Base-by-base conservation (phyloP, 1,140 invertebrate genomes). In the Pollicipes pollicipes region DNA sequence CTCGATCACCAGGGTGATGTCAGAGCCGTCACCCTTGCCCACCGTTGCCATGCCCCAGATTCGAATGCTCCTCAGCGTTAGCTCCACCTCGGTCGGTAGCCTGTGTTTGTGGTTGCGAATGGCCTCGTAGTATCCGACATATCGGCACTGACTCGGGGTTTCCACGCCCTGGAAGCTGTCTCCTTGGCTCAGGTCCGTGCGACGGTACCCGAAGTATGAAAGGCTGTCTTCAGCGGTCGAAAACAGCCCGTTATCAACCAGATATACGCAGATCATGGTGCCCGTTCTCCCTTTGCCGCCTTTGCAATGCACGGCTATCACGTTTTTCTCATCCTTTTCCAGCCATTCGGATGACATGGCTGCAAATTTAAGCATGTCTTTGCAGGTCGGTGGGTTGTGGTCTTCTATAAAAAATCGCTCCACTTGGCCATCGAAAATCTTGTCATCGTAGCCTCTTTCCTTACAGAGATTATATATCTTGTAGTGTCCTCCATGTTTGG, bases 261-360 rank as follows among this genome's bases (percentile, higher is more conserved):
- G 77, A 80, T 82, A 84, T 13, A 81, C 79, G 76, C 83, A 84
- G 31, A 85, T 83, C 79, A 85, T 83, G n/a, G 83, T 84, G 30
- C 84, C 83, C 28, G 84, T 85, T 30, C 84, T 76, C 1, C 83
- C 83, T 76, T 87, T 87, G 3, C 85, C 85, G 29, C 85, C 85
- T 77, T 87, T 87, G 76, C 85, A 87, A 75, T 87, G 85, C 32
- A 87, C 83, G 24, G 85, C 85, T 63, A 87, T 83, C 1, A 87
- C 80, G 75, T 87, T 85, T 27, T 76, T 66, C 6, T 80, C 78
- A 76, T 86, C 80, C 17, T 76, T 75, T 27, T 78, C 76, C 75
- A 86, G 78, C 79, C 83, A 87, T 30, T 79, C 76, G 31, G 79
- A 76, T 17, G 82, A 83, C 76, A 80, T 79, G 63, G 79, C 75